These are phyloP conservation scores for Psammodynastes pulverulentus DNA, from an alignment of 2,113 vertebrate genomes.

Conservation along the genomic window DNA sequence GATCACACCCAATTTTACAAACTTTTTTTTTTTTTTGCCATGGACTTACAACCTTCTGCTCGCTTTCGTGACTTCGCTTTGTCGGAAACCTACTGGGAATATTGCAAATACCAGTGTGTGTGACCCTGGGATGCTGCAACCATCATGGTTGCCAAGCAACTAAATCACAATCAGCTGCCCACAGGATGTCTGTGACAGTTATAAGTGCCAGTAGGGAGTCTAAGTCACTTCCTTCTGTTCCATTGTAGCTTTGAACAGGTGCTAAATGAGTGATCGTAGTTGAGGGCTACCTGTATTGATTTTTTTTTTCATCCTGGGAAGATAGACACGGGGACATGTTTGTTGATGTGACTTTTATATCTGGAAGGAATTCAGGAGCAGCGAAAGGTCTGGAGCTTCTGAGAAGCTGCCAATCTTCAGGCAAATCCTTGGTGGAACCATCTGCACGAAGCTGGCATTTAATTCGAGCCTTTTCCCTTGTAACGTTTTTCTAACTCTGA, in stretches of 20 bases:
- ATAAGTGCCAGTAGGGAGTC: background rate
- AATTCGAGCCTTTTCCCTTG: background rate
- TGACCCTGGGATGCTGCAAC: background rate
- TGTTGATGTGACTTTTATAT: background rate
- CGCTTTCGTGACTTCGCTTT: background rate
- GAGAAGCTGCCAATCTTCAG: background rate
- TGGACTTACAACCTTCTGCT: background rate
- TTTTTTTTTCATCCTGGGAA: background rate
- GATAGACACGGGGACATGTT: background rate
- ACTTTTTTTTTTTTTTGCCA: background rate
- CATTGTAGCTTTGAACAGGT: background rate
- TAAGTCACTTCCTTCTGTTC: background rate
- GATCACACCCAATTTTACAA: background rate
- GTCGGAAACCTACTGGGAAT: background rate
- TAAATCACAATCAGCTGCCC: background rate
- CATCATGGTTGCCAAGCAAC: background rate
- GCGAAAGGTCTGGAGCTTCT: background rate
- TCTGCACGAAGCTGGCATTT: background rate
- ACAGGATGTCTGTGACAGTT: background rate
- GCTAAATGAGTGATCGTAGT: background rate
- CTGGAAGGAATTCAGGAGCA: background rate
- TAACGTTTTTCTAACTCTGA: background rate
- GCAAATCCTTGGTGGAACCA: background rate
- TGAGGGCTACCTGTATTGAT: background rate
- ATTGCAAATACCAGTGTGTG: background rate